Conservation (phyloP, 2,888 invertebrate genomes). For the Eretmocerus hayati region DNA sequence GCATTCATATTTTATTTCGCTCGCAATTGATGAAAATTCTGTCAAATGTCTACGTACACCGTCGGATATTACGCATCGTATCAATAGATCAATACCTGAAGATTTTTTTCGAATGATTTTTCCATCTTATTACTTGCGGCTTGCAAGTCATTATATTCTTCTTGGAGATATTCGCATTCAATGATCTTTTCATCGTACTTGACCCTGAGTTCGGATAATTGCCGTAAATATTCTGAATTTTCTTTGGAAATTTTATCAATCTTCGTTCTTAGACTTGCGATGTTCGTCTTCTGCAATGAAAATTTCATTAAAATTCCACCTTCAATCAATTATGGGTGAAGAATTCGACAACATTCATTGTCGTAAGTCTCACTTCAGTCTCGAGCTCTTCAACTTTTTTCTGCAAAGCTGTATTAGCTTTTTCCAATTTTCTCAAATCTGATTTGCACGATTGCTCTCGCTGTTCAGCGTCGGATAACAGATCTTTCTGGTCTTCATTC, state of each 20-base stretch:
- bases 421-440: constrained; percentile 25
- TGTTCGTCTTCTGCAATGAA: constrained; percentile 22
- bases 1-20: no score
- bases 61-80: no score
- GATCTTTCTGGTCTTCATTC: constrained; percentile 28
- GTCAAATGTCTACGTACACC: background rate
- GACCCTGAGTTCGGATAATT: constrained; percentile 13
- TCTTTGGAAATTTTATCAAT: constrained; percentile 24
- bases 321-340: background rate
- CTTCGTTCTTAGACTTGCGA: constrained; percentile 19
- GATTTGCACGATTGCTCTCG: constrained; percentile 23
- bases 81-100: no score
- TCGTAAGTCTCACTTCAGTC: constrained; percentile 22
- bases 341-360: background rate
- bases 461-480: constrained; percentile 20
- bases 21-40: background rate
- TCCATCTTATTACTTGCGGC: constrained; percentile 18
- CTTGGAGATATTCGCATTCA: constrained; percentile 24
- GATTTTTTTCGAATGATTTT: constrained; percentile 24
- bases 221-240: constrained; percentile 20
- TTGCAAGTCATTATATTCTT: constrained; percentile 22
- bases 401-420: constrained; percentile 19
- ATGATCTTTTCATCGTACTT: constrained; percentile 24
- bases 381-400: constrained; percentile 25
- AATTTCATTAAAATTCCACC: background rate